Conservation (phyloP, 2,888 invertebrate genomes). For the Serripes groenlandicus region DNA sequence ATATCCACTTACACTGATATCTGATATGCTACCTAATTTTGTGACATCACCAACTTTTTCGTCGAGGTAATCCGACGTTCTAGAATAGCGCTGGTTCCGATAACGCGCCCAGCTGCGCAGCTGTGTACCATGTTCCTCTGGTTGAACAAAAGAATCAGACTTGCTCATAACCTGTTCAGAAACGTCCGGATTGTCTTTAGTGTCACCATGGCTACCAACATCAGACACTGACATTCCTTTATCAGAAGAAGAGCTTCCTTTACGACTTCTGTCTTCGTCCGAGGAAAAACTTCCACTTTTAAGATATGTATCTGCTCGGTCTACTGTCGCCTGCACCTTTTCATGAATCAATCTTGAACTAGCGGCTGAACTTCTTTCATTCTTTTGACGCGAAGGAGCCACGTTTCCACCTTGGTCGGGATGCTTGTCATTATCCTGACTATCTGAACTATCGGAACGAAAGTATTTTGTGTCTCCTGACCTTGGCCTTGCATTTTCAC, state of each 20-base stretch:
- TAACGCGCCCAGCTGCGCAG: conserved; percentile 67
- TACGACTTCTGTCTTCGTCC: conserved; percentile 53
- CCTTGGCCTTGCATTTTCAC: conserved; percentile 32
- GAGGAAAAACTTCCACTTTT: conserved; percentile 61
- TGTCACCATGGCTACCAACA: conserved; percentile 16
- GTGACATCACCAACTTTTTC: conserved; percentile 67
- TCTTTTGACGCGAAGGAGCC: conserved; percentile 34
- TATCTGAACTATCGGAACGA: background rate
- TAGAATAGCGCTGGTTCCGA: conserved; percentile 60
- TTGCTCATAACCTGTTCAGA: conserved; percentile 59
- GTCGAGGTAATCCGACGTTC: conserved; percentile 63
- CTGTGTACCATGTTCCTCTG: conserved; percentile 30
- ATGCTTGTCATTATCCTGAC: background rate
- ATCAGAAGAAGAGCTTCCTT: conserved; percentile 54
- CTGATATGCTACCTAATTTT: conserved; percentile 67
- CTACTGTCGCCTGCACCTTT: conserved; percentile 79
- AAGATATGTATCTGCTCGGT: conserved; percentile 78
- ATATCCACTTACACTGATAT: conserved; percentile 67
- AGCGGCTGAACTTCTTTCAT: conserved; percentile 46
- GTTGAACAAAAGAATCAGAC: conserved; percentile 50
- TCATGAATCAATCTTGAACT: conserved; percentile 77
- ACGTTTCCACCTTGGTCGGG: conserved; percentile 59
- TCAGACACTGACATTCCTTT: conserved; percentile 53
- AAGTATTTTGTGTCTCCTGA: conserved; percentile 32
- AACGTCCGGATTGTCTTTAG: conserved; percentile 24